phyloP scores from a whole-genome alignment of 2,113 vertebrate genomes.

The Misgurnus mizolepis region DNA sequence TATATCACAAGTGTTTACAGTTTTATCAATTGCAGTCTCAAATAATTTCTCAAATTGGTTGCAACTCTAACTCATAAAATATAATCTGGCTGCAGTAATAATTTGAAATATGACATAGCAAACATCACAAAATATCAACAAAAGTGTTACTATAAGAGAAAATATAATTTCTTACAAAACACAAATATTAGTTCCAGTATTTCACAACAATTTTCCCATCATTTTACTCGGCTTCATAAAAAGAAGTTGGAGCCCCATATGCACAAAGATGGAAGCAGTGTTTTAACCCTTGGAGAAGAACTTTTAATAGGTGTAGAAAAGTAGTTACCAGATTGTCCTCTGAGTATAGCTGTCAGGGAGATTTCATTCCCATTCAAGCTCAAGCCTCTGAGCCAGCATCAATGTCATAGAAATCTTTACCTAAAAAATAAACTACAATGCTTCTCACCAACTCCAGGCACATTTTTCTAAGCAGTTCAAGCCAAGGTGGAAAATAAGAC shows the following conservation, averaged over 20 bases:
- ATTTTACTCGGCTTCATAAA: slow-evolving; percentile 30
- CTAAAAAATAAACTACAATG: slow-evolving; percentile 23
- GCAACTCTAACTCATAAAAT: not conserved
- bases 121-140: slow-evolving; percentile 43
- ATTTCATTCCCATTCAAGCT: slow-evolving; percentile 10
- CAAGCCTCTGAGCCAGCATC: slow-evolving; percentile 9
- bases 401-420: slow-evolving; percentile 31
- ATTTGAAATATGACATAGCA: slow-evolving; percentile 33
- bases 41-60: not conserved
- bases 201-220: slow-evolving; percentile 10
- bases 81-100: not conserved
- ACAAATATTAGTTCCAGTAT: slow-evolving; percentile 34
- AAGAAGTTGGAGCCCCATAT: slow-evolving; percentile 26
- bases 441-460: slow-evolving; percentile 13
- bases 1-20: too few species aligned
- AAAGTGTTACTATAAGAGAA: slow-evolving; percentile 11
- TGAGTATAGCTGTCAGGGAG: slow-evolving; percentile 42
- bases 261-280: slow-evolving; percentile 29
- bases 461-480: not conserved
- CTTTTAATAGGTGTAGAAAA: slow-evolving; percentile 51
- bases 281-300: slow-evolving; percentile 33
- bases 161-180: slow-evolving; percentile 38
- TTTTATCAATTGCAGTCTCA: too few species aligned
- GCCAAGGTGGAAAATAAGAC: slow-evolving; percentile 7
- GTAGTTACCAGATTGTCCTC: slow-evolving; percentile 32